Conservation (phyloP, 2,113 vertebrate species). For the Psittacus erithacus region DNA sequence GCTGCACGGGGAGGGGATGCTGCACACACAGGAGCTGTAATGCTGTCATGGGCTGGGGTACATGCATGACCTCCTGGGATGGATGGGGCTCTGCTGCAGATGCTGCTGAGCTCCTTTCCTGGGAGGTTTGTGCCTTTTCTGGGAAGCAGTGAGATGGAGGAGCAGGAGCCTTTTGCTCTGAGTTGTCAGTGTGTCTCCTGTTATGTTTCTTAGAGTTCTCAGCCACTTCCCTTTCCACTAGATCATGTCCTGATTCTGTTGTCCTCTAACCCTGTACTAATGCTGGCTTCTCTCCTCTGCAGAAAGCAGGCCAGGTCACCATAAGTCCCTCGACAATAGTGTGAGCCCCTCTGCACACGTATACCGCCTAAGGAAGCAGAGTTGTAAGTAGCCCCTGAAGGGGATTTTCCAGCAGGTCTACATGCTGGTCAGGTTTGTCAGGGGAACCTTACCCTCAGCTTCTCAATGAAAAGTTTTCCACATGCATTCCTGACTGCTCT, state of each 20-base stretch:
- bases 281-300: constrained; percentile 71
- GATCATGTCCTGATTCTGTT: background rate
- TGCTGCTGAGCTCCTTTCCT: background rate
- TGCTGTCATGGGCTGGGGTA: background rate
- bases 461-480: background rate
- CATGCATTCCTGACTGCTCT: background rate
- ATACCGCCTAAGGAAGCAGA: constrained; percentile 69
- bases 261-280: constrained; percentile 63
- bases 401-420: constrained; percentile 34
- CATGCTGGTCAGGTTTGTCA: background rate
- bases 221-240: background rate
- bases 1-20: background rate
- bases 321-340: constrained; percentile 82
- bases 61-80: background rate
- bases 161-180: background rate
- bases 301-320: constrained; percentile 76
- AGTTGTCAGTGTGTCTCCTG: background rate
- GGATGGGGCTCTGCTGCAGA: background rate
- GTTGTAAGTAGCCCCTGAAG: constrained; percentile 54
- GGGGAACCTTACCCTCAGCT: background rate
- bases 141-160: background rate
- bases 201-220: background rate
- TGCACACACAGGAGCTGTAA: background rate
- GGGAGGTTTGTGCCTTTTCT: background rate
- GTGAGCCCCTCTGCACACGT: constrained; percentile 73